phyloP scores from a whole-genome alignment of 2,797 vertebrate genomes.

The Toxotes lorentzi region DNA sequence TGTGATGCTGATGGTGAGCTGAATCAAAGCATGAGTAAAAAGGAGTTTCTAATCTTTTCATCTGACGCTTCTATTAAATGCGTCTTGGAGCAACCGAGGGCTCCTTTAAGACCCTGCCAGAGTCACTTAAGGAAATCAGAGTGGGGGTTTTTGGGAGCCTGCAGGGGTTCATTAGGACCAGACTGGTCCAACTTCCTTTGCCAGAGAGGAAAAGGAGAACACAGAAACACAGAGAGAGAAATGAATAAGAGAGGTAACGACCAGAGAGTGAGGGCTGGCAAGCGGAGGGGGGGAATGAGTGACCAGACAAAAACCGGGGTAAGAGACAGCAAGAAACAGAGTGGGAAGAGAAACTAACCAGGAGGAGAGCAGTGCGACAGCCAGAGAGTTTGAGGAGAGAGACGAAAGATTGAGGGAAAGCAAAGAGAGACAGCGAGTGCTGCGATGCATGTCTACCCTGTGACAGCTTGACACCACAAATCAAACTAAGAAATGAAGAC shows the following conservation, averaged over 20 bases:
- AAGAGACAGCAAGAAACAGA: constrained; percentile 46
- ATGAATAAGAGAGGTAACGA: constrained; percentile 59
- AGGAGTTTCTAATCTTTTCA: constrained; percentile 79
- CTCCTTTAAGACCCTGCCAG: constrained; percentile 81
- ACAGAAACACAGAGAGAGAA: constrained; percentile 54
- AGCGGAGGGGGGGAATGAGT: constrained; percentile 24
- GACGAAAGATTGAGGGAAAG: constrained; percentile 50
- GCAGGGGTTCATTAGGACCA: constrained; percentile 85
- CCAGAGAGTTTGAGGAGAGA: constrained; percentile 39
- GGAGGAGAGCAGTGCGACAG: constrained; percentile 33
- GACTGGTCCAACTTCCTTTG: constrained; percentile 79
- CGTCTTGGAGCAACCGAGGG: constrained; percentile 68
- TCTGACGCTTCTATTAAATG: constrained; percentile 84
- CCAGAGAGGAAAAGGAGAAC: constrained; percentile 68
- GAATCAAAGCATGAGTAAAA: constrained; percentile 73
- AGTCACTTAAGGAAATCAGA: constrained; percentile 85
- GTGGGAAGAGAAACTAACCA: constrained; percentile 58
- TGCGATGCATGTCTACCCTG: constrained; percentile 66
- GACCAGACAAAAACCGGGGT: constrained; percentile 51
- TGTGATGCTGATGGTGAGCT: constrained; percentile 53
- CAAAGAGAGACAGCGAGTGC: constrained; percentile 58
- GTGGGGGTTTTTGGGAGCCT: constrained; percentile 77
- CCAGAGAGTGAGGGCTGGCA: constrained; percentile 49
- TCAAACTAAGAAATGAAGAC: constrained; percentile 81
- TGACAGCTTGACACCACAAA: constrained; percentile 83